Evolutionary conservation across 2,113 vertebrate species (phyloP).

Genomic region (Mobula birostris): DNA sequence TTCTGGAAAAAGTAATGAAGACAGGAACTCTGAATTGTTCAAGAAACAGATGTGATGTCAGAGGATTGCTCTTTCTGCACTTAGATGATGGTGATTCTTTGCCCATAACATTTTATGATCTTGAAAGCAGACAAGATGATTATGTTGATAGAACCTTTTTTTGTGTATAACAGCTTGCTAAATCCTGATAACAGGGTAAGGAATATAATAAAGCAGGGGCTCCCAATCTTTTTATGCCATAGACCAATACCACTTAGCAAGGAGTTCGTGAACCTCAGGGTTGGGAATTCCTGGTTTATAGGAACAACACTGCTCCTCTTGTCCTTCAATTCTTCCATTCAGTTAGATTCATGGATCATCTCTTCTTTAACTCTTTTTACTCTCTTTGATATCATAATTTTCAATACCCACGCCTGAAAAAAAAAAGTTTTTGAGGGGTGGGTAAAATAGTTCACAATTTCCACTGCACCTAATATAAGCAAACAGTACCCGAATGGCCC

Average conservation of each 20-base stretch:
- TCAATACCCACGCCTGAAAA: background rate
- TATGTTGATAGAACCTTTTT: background rate
- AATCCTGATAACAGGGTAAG: background rate
- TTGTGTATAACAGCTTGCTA: background rate
- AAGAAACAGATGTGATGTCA: background rate
- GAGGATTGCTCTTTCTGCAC: background rate
- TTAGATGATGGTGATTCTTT: background rate
- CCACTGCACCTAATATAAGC: too few relatives aligned
- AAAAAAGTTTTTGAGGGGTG: background rate
- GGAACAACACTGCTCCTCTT: too few relatives aligned
- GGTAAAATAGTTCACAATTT: too few relatives aligned
- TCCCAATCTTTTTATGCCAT: too few relatives aligned
- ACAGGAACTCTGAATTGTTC: background rate
- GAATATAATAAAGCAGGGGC: too few relatives aligned
- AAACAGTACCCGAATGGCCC: too few relatives aligned
- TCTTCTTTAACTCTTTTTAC: background rate
- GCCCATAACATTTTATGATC: background rate
- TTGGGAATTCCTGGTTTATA: too few relatives aligned
- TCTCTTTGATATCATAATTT: background rate
- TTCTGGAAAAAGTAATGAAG: background rate
- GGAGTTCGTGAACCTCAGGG: too few relatives aligned
- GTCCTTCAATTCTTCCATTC: too few relatives aligned
- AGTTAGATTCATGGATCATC: background rate
- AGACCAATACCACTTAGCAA: too few relatives aligned
- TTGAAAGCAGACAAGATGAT: background rate